These are phyloP conservation scores for Hedychridium roseum DNA, from an alignment of 2,888 invertebrate genomes.

Conservation along the genomic window DNA sequence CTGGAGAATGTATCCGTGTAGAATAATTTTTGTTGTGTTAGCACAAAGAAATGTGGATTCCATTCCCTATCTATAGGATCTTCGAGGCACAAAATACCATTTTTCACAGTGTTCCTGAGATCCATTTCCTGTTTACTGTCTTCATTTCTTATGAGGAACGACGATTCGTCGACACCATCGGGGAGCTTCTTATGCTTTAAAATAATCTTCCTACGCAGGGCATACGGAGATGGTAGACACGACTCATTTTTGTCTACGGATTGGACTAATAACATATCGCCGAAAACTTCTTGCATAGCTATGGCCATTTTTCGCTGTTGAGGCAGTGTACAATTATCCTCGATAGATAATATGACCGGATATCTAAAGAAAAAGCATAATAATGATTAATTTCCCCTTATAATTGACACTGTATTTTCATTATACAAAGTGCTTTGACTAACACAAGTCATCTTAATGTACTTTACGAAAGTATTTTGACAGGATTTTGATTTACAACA, in stretches of 20 bases:
- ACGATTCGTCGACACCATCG: constrained; percentile 82
- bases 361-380: constrained; percentile 67
- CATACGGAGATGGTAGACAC: constrained; percentile 83
- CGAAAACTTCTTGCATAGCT: constrained; percentile 85
- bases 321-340: constrained; percentile 89
- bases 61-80: constrained; percentile 90
- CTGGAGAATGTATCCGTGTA: constrained; percentile 78
- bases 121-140: constrained; percentile 77
- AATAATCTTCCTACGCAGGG: constrained; percentile 79
- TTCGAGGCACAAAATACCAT: constrained; percentile 87
- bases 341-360: constrained; percentile 89
- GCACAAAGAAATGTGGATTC: constrained; percentile 92
- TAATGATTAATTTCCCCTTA: no score
- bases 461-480: no score
- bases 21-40: constrained; percentile 87
- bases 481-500: no score
- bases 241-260: constrained; percentile 82
- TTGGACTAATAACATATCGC: constrained; percentile 82
- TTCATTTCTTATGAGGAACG: constrained; percentile 70
- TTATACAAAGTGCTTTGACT: no score
- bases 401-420: no score
- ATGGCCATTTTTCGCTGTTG: constrained; percentile 92
- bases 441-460: no score
- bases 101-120: constrained; percentile 83
- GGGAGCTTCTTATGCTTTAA: constrained; percentile 94